Conservation (phyloP, 37 sponge, comb jelly and placozoan species). For the Axinella damicornis region DNA sequence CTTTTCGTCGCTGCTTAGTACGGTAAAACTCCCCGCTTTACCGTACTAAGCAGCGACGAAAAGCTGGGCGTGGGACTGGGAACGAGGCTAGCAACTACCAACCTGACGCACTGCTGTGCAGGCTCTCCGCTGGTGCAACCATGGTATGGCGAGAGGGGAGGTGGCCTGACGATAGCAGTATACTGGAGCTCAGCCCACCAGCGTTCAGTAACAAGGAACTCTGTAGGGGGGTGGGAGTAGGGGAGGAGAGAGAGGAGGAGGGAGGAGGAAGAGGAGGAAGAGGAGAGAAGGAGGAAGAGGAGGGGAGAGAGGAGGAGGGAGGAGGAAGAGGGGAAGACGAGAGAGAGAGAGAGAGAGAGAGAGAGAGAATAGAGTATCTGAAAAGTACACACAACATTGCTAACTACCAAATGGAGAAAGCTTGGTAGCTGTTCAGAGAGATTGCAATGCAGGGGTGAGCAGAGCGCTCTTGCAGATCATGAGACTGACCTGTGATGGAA, state of each 20-base stretch:
- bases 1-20: too few species aligned
- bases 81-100: neutral
- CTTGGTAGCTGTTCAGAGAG: too few species aligned
- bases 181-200: too few species aligned
- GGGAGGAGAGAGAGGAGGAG: neutral
- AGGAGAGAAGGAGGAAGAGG: neutral
- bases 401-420: too few species aligned
- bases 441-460: too few species aligned
- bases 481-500: neutral
- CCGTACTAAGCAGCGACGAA: too few species aligned
- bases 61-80: too few species aligned
- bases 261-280: neutral
- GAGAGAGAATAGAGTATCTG: neutral
- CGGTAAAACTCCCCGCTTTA: too few species aligned
- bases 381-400: too few species aligned
- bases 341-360: neutral
- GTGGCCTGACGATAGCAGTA: neutral
- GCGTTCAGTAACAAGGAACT: neutral
- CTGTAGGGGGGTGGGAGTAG: neutral
- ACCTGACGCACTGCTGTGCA: neutral
- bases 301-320: neutral
- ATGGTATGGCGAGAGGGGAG: neutral
- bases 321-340: conserved; percentile 11
- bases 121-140: neutral
- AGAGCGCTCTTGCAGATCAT: too few species aligned